Base-by-base conservation (phyloP, 2,797 vertebrate genomes). In the Crax fasciolata region DNA sequence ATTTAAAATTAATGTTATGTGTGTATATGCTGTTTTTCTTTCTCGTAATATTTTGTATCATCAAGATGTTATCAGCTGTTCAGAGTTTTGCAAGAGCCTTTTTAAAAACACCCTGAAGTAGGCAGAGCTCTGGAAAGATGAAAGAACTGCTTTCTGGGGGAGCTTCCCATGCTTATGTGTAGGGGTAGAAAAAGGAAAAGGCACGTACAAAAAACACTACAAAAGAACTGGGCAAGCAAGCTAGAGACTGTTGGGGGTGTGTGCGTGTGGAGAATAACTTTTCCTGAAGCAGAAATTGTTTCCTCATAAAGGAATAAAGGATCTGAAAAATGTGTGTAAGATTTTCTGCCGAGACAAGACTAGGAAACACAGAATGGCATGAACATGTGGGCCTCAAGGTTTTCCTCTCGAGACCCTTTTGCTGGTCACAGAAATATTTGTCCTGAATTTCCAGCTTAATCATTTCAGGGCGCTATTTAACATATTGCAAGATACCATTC, bases 401-500 rank as follows among this genome's bases (percentile, higher is more conserved):
- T 43, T 55, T 80, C 41, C n/a, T 75, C 65, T 46, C 0, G 1
- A 82, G 67, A 77, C 1, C 1, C 13, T 85, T 61, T 30, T 58
- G n/a, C 61, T 82, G 87, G 82, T 83, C 61, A 90, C 41, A 85
- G 55, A 91, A 79, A 58, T 74, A 67, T 43, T 1, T 85, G 75
- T 54, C 77, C 87, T 74, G 49, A 89, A 80, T 93, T 95, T 91
- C 79, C 12, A 3, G 32, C 49, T 92, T 2, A 8, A 43, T 57
- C 21, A 67, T 72, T 85, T 81, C 51, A 89, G 46, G 58, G 84
- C 78, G 18, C 24, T 74, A 57, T 35, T 83, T 68, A 89, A 61
- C 28, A 61, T 80, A 84, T 62, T 94, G 73, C 84, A 92, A 92
- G 95, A 95, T 13, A 62, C 13, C 83, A 75, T 16, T 72, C 39